Evolutionary conservation across 2,888 invertebrate genomes (phyloP).

Genomic region (Hypsopygia costalis): DNA sequence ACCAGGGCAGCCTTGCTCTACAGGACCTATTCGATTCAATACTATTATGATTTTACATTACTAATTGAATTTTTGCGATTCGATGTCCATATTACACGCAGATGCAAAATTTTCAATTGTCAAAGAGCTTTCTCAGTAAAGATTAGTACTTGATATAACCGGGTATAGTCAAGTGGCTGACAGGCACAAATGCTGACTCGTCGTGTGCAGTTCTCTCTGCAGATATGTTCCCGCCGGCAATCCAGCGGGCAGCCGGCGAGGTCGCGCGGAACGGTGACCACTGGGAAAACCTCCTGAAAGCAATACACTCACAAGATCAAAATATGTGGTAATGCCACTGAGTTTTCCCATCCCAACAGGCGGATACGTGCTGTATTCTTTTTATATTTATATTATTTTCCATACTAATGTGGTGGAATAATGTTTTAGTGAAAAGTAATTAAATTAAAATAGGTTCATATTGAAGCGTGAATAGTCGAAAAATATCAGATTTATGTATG

Average conservation of each 20-base stretch:
- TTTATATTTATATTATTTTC: slow-evolving; percentile 48
- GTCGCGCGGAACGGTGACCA: slow-evolving; percentile 83
- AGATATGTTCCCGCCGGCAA: slow-evolving; percentile 69
- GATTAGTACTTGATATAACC: slow-evolving; percentile 3
- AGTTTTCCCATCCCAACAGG: slow-evolving; percentile 41
- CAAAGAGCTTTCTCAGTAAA: slow-evolving; percentile 4
- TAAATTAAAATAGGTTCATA: too few relatives aligned
- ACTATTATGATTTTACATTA: too few relatives aligned
- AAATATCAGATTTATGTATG: too few relatives aligned
- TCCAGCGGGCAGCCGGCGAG: slow-evolving; percentile 78
- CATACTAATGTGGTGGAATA: slow-evolving; percentile 26
- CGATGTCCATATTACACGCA: neutral
- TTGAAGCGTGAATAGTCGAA: too few relatives aligned
- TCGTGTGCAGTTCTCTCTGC: slow-evolving; percentile 79
- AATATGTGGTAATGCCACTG: slow-evolving; percentile 79
- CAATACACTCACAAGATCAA: slow-evolving; percentile 75
- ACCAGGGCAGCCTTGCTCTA: too few relatives aligned
- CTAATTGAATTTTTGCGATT: too few relatives aligned
- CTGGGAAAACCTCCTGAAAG: slow-evolving; percentile 84
- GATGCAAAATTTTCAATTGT: neutral
- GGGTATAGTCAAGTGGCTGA: slow-evolving; percentile 23
- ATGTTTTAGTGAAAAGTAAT: too few relatives aligned
- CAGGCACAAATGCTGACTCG: slow-evolving; percentile 70
- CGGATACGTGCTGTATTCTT: slow-evolving; percentile 72
- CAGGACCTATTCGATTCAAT: too few relatives aligned